Evolutionary conservation across 1,140 invertebrate species (phyloP).

Genomic region (Pristionchus pacificus): DNA sequence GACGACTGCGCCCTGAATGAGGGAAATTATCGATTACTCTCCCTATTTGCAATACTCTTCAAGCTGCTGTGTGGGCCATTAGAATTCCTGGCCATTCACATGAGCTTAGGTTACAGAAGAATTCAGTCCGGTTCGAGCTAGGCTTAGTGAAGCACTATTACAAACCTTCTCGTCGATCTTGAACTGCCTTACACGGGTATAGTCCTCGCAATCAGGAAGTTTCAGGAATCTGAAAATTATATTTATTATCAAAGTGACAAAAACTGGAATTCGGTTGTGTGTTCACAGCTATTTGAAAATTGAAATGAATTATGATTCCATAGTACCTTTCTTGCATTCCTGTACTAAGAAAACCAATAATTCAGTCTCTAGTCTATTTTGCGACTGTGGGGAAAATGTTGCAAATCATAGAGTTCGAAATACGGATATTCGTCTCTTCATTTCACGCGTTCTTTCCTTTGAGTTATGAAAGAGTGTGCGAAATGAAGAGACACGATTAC

Average conservation of each 20-base stretch:
- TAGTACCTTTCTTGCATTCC: no score
- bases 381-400: not conserved
- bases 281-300: not conserved
- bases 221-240: not conserved
- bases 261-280: not conserved
- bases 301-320: not conserved
- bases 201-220: slow-evolving; percentile 17
- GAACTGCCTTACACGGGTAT: slow-evolving; percentile 37
- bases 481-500: not conserved
- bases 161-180: slow-evolving; percentile 35
- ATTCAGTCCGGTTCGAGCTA: no score
- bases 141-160: not conserved
- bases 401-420: no score
- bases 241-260: not conserved
- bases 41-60: no score
- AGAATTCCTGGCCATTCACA: no score
- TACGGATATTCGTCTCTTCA: no score
- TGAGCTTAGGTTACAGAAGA: no score
- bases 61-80: no score
- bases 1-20: slow-evolving; percentile 31
- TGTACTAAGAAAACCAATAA: not conserved
- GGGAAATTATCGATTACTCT: not conserved
- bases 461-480: not conserved
- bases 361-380: not conserved
- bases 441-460: no score